A percentile compares a stretch with the other conserved stretches of the same genome.
phyloP scores from a whole-genome alignment of 30 jellyfish, hydroid and myxozoan genomes.

The Aurelia aurita complex sp. Pacific region DNA sequence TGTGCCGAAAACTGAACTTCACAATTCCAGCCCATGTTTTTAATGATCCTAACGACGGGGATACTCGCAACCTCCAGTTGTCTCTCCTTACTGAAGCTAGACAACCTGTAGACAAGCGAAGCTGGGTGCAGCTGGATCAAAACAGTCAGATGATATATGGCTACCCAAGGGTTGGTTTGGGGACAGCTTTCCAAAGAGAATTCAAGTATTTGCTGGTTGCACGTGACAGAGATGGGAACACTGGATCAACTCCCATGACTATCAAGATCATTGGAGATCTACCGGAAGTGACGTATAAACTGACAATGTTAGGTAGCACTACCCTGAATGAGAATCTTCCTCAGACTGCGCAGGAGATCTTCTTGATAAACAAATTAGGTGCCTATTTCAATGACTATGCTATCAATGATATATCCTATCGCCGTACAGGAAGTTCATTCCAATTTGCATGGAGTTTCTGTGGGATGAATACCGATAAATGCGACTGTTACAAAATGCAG shows the following conservation, averaged over 20 bases:
- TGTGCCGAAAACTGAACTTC: constrained; percentile 68
- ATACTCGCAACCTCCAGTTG: constrained; percentile 29
- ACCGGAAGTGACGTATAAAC: constrained; percentile 27
- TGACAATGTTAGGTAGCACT: constrained; percentile 41
- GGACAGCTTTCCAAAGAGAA: background rate
- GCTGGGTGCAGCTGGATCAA: constrained; percentile 46
- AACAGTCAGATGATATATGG: constrained; percentile 37
- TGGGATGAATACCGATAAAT: constrained; percentile 14
- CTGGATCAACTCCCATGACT: constrained; percentile 42
- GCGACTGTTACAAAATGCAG: constrained; percentile 57
- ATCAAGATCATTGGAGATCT: constrained; percentile 52
- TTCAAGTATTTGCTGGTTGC: constrained; percentile 69
- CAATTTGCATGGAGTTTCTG: constrained; percentile 78
- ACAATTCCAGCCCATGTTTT: constrained; percentile 61
- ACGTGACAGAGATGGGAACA: constrained; percentile 63
- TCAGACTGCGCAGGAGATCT: constrained; percentile 64
- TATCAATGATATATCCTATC: constrained; percentile 50
- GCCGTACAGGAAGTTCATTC: constrained; percentile 13
- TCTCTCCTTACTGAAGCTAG: constrained; percentile 21
- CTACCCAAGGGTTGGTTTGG: constrained; percentile 43
- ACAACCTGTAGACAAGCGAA: background rate
- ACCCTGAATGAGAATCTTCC: constrained; percentile 12
- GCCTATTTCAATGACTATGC: constrained; percentile 28
- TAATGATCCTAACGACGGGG: constrained; percentile 72
- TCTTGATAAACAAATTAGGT: constrained; percentile 44